These are phyloP conservation scores for Spatula clypeata DNA, from an alignment of 2,797 vertebrate species.

Conservation along the genomic window DNA sequence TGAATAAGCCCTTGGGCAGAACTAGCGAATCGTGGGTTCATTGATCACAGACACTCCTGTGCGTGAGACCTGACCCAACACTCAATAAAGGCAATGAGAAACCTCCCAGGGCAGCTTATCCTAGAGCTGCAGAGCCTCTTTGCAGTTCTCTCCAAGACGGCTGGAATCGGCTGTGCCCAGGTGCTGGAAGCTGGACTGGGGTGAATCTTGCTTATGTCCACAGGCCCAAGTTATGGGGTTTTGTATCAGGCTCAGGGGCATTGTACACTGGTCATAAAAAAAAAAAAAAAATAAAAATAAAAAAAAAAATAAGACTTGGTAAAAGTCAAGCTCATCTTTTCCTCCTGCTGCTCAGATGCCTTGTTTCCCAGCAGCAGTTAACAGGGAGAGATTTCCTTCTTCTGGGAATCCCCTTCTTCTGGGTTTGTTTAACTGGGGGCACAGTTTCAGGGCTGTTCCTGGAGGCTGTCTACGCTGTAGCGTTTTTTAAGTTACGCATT, in stretches of 20 bases:
- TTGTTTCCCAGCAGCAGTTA: slow-evolving; percentile 4
- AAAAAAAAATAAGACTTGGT: not conserved
- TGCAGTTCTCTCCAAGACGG: not conserved
- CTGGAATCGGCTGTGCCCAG: not conserved
- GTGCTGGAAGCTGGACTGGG: not conserved
- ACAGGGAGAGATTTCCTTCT: not conserved
- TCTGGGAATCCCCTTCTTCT: not conserved
- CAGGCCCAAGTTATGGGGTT: not conserved
- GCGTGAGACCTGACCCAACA: not conserved
- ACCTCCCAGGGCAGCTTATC: not conserved
- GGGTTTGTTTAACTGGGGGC: not conserved
- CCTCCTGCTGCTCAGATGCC: not conserved
- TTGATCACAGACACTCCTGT: slow-evolving; percentile 24
- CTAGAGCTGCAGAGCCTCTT: not conserved
- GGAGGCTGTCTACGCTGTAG: not conserved
- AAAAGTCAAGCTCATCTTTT: not conserved
- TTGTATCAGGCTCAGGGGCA: not conserved
- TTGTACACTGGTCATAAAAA: not conserved
- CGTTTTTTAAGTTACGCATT: not conserved
- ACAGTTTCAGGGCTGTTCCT: not conserved
- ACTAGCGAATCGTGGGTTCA: slow-evolving; percentile 17
- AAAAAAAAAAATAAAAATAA: too few relatives aligned
- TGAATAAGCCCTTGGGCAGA: slow-evolving; percentile 33
- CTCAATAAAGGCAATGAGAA: slow-evolving; percentile 32
- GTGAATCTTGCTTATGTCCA: not conserved